Percentiles rank a stretch among this genome's conserved stretches.
These are phyloP conservation scores for Dipodomys spectabilis DNA, from an alignment of 2,113 vertebrate species.

Conservation along the genomic window DNA sequence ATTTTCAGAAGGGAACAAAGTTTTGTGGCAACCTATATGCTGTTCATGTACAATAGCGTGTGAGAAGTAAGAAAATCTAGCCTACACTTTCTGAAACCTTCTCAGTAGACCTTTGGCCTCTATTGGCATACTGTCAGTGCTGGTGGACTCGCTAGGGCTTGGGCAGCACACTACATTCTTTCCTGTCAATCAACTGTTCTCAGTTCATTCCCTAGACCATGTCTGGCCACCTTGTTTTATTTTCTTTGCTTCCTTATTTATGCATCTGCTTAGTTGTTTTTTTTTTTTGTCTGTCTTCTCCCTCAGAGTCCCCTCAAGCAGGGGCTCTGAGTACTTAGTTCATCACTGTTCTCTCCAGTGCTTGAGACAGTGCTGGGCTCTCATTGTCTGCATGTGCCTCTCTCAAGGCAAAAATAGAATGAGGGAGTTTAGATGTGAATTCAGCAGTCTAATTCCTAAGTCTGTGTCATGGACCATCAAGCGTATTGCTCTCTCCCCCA, in stretches of 20 bases:
- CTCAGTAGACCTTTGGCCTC: not conserved
- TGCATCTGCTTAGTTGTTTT: not conserved
- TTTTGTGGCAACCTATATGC: not conserved
- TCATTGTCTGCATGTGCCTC: not conserved
- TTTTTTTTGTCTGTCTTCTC: not conserved
- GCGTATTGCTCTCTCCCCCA: no score
- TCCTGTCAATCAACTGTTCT: not conserved
- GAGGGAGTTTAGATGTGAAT: not conserved
- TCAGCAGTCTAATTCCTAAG: not conserved
- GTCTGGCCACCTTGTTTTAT: not conserved
- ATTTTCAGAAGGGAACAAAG: slow-evolving; percentile 6
- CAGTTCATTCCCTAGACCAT: not conserved
- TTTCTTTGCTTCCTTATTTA: not conserved
- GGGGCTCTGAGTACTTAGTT: not conserved
- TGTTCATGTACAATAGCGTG: not conserved
- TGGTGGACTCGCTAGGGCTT: not conserved
- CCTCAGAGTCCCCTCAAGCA: not conserved
- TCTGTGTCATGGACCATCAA: not conserved
- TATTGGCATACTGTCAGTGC: not conserved
- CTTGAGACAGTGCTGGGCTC: not conserved
- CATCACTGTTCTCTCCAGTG: not conserved
- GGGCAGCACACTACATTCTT: not conserved
- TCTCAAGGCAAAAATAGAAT: no score
- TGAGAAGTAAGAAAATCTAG: not conserved
- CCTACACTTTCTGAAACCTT: not conserved